These are phyloP conservation scores for Ornithoptera priamus DNA, from an alignment of 2,888 invertebrate genomes.

Conservation along the genomic window DNA sequence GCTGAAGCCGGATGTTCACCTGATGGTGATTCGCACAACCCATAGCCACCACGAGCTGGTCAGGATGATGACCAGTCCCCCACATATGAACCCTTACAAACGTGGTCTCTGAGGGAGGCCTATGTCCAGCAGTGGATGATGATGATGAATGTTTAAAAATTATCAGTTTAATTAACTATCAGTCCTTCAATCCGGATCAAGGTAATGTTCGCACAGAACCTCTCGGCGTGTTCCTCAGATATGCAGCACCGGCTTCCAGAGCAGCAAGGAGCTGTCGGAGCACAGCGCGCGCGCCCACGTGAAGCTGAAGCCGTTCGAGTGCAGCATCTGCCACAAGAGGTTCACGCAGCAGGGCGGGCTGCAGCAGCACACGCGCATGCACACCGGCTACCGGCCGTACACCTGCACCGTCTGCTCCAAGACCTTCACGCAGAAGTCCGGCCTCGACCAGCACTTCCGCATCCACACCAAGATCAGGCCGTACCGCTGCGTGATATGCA, in stretches of 20 bases:
- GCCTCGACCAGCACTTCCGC: slow-evolving; percentile 67
- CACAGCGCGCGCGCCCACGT: slow-evolving; percentile 56
- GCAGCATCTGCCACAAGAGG: slow-evolving; percentile 59
- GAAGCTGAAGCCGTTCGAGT: slow-evolving; percentile 62
- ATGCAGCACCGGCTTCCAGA: slow-evolving; percentile 55
- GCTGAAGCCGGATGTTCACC: too few species aligned
- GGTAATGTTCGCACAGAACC: too few species aligned
- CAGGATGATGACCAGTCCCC: too few species aligned
- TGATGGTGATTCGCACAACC: too few species aligned
- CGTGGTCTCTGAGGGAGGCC: too few species aligned
- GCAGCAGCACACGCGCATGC: slow-evolving; percentile 65
- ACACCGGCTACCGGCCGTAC: slow-evolving; percentile 66
- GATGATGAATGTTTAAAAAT: too few species aligned
- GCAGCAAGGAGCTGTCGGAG: slow-evolving; percentile 45
- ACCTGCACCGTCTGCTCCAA: slow-evolving; percentile 63
- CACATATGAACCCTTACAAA: too few species aligned
- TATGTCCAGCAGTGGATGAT: too few species aligned
- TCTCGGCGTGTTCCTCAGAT: slow-evolving; percentile 39
- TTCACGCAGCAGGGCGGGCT: slow-evolving; percentile 70
- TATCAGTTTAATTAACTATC: too few species aligned
- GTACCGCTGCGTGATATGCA: slow-evolving; percentile 67
- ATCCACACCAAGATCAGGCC: slow-evolving; percentile 69
- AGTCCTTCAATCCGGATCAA: too few species aligned
- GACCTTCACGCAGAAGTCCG: slow-evolving; percentile 71
- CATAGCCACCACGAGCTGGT: too few species aligned